A percentile compares a stretch with the other conserved stretches of the same genome.
phyloP scores from a whole-genome alignment of 2,797 vertebrate genomes.

The Danio aesculapii region DNA sequence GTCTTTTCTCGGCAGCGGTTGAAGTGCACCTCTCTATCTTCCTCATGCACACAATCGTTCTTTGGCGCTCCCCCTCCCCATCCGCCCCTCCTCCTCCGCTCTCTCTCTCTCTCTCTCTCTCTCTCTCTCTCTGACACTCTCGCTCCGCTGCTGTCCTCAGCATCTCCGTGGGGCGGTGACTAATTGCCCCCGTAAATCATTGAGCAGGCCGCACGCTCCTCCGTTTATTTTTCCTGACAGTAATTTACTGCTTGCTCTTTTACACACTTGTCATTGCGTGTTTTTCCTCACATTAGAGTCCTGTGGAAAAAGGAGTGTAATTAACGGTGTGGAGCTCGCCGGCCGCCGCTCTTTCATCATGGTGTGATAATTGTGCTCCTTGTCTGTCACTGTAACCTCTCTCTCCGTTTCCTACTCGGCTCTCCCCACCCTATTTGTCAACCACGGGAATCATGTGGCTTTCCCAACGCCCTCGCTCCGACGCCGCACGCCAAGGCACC shows the following conservation, averaged over 20 bases:
- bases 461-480: slow-evolving; percentile 69
- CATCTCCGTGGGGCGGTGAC: slow-evolving; percentile 93
- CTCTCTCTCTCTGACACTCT: slow-evolving; percentile 69
- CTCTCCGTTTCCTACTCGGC: slow-evolving; percentile 78
- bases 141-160: slow-evolving; percentile 87
- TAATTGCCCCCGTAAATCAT: slow-evolving; percentile 99
- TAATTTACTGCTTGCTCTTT: slow-evolving; percentile 99
- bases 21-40: slow-evolving; percentile 51
- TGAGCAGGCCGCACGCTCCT: slow-evolving; percentile 83
- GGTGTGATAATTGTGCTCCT: slow-evolving; percentile 98
- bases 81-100: slow-evolving; percentile 44
- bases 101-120: slow-evolving; percentile 68
- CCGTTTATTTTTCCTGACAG: slow-evolving; percentile 99
- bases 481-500: slow-evolving; percentile 72
- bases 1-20: slow-evolving; percentile 8
- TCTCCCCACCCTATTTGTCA: slow-evolving; percentile 91
- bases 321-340: slow-evolving; percentile 90
- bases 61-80: slow-evolving; percentile 7
- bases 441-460: slow-evolving; percentile 76
- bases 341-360: slow-evolving; percentile 98
- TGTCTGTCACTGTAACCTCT: slow-evolving; percentile 98
- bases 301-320: slow-evolving; percentile 98
- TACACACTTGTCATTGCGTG: slow-evolving; percentile 99
- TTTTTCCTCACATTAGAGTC: slow-evolving; percentile 99
- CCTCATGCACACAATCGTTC: slow-evolving; percentile 13